Evolutionary conservation across 2,888 invertebrate species (phyloP), one percentile per base, ranked within the genome.

Genomic region (Eilema griseolum): DNA sequence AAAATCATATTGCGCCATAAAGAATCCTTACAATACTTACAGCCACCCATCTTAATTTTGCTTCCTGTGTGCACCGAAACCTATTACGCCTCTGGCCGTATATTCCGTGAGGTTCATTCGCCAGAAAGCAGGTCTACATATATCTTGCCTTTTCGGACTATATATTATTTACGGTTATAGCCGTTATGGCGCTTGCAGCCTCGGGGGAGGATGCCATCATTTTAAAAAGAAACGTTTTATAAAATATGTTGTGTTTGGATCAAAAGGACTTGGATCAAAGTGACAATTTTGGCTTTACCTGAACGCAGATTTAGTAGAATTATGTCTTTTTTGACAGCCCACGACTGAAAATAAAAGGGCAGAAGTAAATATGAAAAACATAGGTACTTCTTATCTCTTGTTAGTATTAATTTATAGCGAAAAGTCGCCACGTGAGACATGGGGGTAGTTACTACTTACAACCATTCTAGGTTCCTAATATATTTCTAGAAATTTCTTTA

Each of bases 91-190:
- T 1, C 52, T 33, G 62, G 24, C 46, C n/a, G 31, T 73, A 73
- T 68, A 57, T 57, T 65, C 20, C 11, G 33, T 24, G 16, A 24
- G 24, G 57, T 57, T 57, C 26, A 24, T 66, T 57, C 26, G 2
- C 33, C 61, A 56, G 52, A 65, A 63, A 67, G 60, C 46, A 65
- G 66, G 69, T 70, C 66, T 64, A 80, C 78, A 78, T 73, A 75
- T 76, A n/a, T 65, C 67, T 63, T 57, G 26, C 66, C 71, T 66
- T 69, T 60, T 61, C 63, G 68, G 31, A 28, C 65, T 59, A 12
- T 46, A 28, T 41, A 70, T 77, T 75, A 71, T 70, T 57, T 69
- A 66, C 52, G 61, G 61, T 70, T 77, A 73, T 73, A 63, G 63
- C 71, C n/a, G 41, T 24, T 62, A 26, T 12, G 28, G 28, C 23